Percentiles rank a stretch among this genome's conserved stretches.
These are phyloP conservation scores for Phataginus tricuspis DNA, from an alignment of 2,797 vertebrate genomes.

Conservation along the genomic window DNA sequence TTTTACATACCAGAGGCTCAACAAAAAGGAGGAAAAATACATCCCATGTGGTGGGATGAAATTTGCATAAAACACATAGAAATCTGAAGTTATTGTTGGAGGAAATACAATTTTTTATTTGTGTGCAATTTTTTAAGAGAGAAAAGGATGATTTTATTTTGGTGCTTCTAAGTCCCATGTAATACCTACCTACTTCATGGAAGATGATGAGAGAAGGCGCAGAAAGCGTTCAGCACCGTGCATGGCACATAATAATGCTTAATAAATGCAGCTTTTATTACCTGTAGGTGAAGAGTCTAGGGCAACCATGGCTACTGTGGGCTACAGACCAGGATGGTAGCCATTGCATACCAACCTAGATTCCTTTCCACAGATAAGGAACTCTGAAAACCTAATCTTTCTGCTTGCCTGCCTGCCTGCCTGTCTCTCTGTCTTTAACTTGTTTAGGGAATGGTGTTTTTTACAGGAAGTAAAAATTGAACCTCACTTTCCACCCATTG, in stretches of 20 bases:
- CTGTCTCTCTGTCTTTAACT: background rate
- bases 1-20: background rate
- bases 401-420: background rate
- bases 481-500: background rate
- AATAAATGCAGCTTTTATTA: background rate
- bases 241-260: background rate
- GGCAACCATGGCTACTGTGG: background rate
- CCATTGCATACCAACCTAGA: background rate
- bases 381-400: background rate
- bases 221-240: background rate
- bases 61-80: background rate
- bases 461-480: background rate
- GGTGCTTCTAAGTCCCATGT: background rate
- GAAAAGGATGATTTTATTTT: background rate
- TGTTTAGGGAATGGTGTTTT: background rate
- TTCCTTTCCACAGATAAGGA: background rate
- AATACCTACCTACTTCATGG: background rate
- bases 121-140: background rate
- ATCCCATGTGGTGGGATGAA: background rate
- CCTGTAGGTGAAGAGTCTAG: background rate
- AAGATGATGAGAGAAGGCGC: background rate
- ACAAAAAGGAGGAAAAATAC: background rate
- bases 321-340: background rate
- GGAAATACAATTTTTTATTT: constrained; percentile 22
- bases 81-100: background rate